phyloP scores from a whole-genome alignment of 1,140 invertebrate genomes.

The Drusus annulatus region DNA sequence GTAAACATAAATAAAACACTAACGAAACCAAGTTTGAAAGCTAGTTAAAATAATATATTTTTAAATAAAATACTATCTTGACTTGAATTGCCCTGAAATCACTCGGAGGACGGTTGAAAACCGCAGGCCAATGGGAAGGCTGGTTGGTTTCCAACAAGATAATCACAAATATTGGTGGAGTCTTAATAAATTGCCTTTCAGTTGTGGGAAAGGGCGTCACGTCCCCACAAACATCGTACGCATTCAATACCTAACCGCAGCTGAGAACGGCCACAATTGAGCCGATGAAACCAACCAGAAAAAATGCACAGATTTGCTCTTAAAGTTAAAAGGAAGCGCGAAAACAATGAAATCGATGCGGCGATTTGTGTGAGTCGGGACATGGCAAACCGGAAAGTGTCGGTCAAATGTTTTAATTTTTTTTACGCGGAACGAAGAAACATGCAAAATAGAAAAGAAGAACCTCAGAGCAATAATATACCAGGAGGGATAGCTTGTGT shows the following conservation, averaged over 20 bases:
- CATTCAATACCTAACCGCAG: conserved; percentile 18
- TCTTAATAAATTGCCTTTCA: conserved; percentile 37
- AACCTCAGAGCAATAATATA: no score
- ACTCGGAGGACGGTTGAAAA: conserved; percentile 24
- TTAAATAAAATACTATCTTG: background rate
- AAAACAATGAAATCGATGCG: conserved; percentile 11
- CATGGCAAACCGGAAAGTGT: background rate
- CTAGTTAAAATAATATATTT: no score
- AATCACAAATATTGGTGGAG: conserved; percentile 44
- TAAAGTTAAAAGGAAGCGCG: background rate
- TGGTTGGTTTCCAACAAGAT: conserved; percentile 31
- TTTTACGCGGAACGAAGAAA: no score
- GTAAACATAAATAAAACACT: no score
- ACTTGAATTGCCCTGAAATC: background rate
- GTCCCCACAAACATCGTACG: conserved; percentile 12
- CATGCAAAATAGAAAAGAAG: no score
- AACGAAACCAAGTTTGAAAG: no score
- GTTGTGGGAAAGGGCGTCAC: conserved; percentile 39
- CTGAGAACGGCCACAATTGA: background rate
- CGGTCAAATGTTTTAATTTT: no score
- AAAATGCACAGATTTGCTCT: background rate
- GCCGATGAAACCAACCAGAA: background rate
- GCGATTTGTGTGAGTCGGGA: background rate
- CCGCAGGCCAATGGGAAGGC: conserved; percentile 15
- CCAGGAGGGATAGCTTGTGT: no score